Percentiles rank a stretch among this genome's conserved stretches.
These are phyloP conservation scores for Acropora tenuis DNA, from an alignment of 64 coral and sea anemone species.

Conservation along the genomic window DNA sequence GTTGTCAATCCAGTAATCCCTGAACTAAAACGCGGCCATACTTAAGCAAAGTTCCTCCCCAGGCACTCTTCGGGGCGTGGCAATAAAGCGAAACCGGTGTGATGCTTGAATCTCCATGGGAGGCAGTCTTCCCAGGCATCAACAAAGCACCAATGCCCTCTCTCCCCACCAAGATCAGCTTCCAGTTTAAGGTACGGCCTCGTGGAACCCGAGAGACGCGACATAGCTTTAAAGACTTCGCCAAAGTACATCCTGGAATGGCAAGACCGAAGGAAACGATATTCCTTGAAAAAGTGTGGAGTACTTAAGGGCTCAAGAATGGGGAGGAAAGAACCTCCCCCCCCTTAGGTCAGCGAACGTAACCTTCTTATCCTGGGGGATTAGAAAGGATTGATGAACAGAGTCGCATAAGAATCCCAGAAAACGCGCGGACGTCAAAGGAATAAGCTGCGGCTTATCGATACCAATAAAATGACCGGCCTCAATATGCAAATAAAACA, in stretches of 20 bases:
- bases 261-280: slow-evolving; percentile 39
- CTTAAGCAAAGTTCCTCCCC: not conserved
- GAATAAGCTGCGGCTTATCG: not conserved
- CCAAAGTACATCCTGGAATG: slow-evolving; percentile 24
- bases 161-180: not conserved
- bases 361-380: slow-evolving; percentile 14
- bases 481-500: not conserved
- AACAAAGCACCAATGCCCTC: not conserved
- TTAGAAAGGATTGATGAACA: not conserved
- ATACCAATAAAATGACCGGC: not conserved
- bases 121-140: not conserved
- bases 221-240: not conserved
- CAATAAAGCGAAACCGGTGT: not conserved
- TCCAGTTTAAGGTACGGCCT: too few species aligned
- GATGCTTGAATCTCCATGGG: not conserved
- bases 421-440: not conserved
- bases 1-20: not conserved
- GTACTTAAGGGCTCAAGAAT: not conserved
- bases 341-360: not conserved
- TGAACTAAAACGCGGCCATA: not conserved
- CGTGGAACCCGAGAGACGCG: too few species aligned
- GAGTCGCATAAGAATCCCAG: slow-evolving; percentile 28
- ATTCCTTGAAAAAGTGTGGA: slow-evolving; percentile 5
- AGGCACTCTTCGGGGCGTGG: not conserved
- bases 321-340: not conserved